Conservation (phyloP, 2,888 invertebrate species). For the Buathra laborator region DNA sequence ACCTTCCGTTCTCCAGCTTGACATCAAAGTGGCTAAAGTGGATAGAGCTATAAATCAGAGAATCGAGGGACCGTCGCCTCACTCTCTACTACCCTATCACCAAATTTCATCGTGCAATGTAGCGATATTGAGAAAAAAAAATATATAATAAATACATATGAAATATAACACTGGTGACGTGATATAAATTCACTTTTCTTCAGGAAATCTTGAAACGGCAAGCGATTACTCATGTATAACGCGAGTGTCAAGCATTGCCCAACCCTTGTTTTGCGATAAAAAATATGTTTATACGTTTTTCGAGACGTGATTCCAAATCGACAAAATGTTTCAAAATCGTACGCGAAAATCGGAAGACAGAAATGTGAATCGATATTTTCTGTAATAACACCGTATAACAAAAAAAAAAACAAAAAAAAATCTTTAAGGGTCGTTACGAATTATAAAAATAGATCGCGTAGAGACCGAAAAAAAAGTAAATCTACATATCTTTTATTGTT, state of each 20-base stretch:
- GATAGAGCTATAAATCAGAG: conserved; percentile 49
- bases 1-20: conserved; percentile 47
- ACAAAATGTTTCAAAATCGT: neutral
- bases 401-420: too few relatives aligned
- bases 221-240: neutral
- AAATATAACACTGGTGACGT: neutral
- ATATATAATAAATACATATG: neutral
- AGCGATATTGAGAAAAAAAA: neutral
- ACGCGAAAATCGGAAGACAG: neutral
- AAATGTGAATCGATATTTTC: neutral
- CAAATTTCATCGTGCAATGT: conserved; percentile 33
- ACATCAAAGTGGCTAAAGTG: conserved; percentile 54
- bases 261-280: neutral
- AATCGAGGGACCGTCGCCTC: conserved; percentile 3
- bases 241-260: neutral
- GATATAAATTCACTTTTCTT: neutral
- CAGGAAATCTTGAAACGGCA: neutral
- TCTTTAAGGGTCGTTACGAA: too few relatives aligned
- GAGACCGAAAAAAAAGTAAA: too few relatives aligned
- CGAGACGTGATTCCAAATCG: neutral
- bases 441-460: too few relatives aligned
- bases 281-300: neutral
- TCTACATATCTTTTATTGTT: neutral
- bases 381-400: too few relatives aligned
- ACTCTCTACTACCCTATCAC: neutral